Evolutionary conservation across 1,140 invertebrate species (phyloP), one percentile per base, ranked within the genome.

Genomic region (Stenopsyche tienmushanensis): DNA sequence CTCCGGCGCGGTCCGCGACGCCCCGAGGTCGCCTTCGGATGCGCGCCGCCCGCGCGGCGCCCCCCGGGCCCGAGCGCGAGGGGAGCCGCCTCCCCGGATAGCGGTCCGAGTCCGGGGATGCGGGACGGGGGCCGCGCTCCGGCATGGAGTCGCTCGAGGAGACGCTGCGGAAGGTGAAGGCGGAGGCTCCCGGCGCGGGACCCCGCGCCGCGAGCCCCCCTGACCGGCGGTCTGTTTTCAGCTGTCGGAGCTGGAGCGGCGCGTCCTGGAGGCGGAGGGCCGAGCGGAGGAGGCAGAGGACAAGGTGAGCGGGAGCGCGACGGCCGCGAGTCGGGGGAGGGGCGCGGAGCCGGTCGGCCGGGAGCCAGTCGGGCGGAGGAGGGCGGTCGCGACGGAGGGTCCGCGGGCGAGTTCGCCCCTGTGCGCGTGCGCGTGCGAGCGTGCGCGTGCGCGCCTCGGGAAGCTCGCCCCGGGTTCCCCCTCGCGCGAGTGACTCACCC

Each of bases 211-310:
- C n/a, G n/a, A n/a, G n/a, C n/a, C n/a, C n/a, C n/a, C n/a, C n/a
- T n/a, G n/a, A n/a, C n/a, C n/a, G n/a, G n/a, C n/a, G n/a, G n/a
- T 83, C 81, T 84, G 81, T 76, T 92, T 92, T 70, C 86, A 94
- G 93, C 85, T 96, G 78, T 90, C 91, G 74, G 92, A 95, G 83
- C 84, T 94, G 81, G 92, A 95, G 76, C 90, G 92, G 75, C 86
- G 92, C 71, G 92, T 94, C 73, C 83, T 93, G 75, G 92, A 94
- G 79, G 92, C 92, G 65, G 92, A 96, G 80, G 87, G 89, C 68
- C 84, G 92, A 72, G 92, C 92, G 34, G 91, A 93, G 74, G 91
- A 94, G 79, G 93, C 93, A 57, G 92, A 94, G 80, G 91, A 93
- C 80, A 94, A 94, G 90, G 93, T 94, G 85, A 86, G 79, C 65